A percentile compares a stretch with the other conserved stretches of the same genome.
Conservation (phyloP, 2,888 invertebrate species). For the Stenurella melanura region DNA sequence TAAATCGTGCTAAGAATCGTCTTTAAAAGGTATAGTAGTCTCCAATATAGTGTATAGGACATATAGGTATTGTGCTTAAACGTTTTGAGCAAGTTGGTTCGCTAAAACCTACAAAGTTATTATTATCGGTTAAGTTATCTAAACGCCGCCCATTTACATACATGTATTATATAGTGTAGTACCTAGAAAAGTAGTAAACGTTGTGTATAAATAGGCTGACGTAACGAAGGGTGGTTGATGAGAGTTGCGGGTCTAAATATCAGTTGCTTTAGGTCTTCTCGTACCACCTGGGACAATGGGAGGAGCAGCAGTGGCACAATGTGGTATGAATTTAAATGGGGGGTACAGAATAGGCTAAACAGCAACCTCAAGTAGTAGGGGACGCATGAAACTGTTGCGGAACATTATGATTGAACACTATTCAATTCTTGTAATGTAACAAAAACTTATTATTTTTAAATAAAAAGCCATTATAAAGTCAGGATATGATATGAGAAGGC, state of each 20-base stretch:
- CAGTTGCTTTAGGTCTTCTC: not conserved
- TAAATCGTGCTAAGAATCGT: constrained; percentile 14
- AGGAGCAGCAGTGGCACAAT: no score
- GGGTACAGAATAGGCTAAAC: no score
- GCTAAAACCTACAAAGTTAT: constrained; percentile 31
- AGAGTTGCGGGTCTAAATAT: not conserved
- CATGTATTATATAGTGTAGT: not conserved
- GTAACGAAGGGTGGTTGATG: not conserved
- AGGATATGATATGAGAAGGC: no score
- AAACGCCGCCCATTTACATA: not conserved
- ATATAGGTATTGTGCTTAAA: constrained; percentile 51
- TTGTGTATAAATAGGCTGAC: not conserved
- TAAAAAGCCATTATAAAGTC: no score
- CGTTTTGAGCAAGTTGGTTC: constrained; percentile 48
- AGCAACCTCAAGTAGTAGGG: no score
- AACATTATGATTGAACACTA: no score
- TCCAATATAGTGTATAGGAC: constrained; percentile 41
- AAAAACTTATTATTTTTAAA: no score
- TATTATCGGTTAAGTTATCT: constrained; percentile 21
- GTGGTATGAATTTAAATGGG: no score
- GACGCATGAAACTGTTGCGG: no score
- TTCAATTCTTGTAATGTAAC: no score
- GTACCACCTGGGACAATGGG: no score
- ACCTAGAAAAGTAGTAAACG: not conserved
- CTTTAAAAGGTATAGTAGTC: constrained; percentile 35